phyloP scores from a whole-genome alignment of 2,888 invertebrate genomes.

The Lobophora halterata region DNA sequence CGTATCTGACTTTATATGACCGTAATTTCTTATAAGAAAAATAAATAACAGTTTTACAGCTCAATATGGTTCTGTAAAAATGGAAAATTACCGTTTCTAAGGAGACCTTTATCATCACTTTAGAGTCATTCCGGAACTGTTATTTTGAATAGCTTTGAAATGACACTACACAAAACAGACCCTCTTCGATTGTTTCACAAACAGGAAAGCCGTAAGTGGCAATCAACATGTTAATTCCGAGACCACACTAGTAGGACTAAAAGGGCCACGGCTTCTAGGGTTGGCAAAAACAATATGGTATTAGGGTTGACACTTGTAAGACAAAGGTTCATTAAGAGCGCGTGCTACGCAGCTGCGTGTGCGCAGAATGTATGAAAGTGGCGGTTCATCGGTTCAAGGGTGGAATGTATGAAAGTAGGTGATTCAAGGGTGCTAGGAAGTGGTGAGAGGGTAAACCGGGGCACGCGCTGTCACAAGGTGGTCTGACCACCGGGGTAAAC shows the following conservation, averaged over 20 bases:
- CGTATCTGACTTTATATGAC: too few species aligned
- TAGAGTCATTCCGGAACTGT: too few species aligned
- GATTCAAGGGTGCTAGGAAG: constrained; percentile 22
- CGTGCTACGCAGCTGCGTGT: constrained; percentile 67
- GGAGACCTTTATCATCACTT: too few species aligned
- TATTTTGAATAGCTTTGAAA: constrained; percentile 2
- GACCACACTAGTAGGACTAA: constrained; percentile 65
- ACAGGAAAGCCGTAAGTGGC: constrained; percentile 63
- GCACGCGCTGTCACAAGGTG: constrained; percentile 56
- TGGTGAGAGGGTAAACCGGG: constrained; percentile 57
- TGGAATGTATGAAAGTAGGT: constrained; percentile 23
- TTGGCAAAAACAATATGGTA: constrained; percentile 34
- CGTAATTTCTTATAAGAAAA: too few species aligned
- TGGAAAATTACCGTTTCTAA: too few species aligned
- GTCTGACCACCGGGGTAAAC: constrained; percentile 33
- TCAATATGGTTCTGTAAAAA: too few species aligned
- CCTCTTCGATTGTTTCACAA: constrained; percentile 26
- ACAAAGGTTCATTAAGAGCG: constrained; percentile 68
- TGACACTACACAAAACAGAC: constrained; percentile 6
- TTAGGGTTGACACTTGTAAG: constrained; percentile 31
- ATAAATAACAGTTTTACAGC: too few species aligned
- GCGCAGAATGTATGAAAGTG: constrained; percentile 29
- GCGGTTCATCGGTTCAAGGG: neutral
- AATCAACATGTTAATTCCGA: constrained; percentile 58
- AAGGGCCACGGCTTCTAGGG: constrained; percentile 18